Evolutionary conservation across 1,140 invertebrate genomes (phyloP).

Genomic region (Papilio glaucus): DNA sequence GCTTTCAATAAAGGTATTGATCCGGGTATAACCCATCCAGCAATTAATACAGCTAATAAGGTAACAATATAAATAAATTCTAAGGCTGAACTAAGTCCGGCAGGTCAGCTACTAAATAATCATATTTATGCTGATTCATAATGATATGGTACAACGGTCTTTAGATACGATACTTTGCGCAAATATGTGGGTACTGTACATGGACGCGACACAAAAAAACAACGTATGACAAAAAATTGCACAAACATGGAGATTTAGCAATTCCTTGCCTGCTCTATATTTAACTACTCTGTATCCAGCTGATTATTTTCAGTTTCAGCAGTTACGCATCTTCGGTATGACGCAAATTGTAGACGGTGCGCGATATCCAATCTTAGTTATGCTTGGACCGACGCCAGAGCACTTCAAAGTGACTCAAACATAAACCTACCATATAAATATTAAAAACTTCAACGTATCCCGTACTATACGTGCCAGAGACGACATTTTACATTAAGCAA

Average conservation of each 20-base stretch:
- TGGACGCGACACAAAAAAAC: no score
- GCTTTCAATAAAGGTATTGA: no score
- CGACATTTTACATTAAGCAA: not conserved
- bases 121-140: no score
- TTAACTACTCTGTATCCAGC: conserved; percentile 2
- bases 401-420: conserved; percentile 14
- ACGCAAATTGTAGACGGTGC: not conserved
- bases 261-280: not conserved
- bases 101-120: no score
- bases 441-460: not conserved
- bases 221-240: not conserved
- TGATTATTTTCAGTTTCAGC: not conserved
- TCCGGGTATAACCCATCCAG: no score
- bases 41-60: no score
- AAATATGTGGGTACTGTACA: no score
- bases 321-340: not conserved
- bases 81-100: no score
- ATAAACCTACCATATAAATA: not conserved
- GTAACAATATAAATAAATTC: no score
- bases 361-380: not conserved
- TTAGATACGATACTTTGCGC: no score
- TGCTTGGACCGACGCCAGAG: not conserved
- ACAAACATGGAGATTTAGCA: not conserved
- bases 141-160: no score
- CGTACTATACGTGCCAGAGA: not conserved